phyloP scores from a whole-genome alignment of 2,888 invertebrate genomes.

The Sicus ferrugineus region DNA sequence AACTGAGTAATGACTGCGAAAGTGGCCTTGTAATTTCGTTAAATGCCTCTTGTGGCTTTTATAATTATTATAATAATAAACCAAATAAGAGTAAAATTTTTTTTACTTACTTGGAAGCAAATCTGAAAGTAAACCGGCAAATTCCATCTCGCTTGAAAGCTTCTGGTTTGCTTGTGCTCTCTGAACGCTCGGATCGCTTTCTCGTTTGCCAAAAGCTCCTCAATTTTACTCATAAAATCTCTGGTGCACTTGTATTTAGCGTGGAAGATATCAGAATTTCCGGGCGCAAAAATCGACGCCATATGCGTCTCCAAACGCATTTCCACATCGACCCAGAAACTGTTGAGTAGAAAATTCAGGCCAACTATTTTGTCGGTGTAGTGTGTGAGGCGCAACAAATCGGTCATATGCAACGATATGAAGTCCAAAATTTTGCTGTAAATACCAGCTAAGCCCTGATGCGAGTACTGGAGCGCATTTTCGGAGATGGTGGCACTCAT shows the following conservation, averaged over 20 bases:
- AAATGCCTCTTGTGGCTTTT: too few relatives aligned
- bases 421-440: constrained; percentile 77
- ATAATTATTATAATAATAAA: too few relatives aligned
- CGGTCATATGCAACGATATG: constrained; percentile 74
- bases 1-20: too few relatives aligned
- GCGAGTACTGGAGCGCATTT: constrained; percentile 58
- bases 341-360: constrained; percentile 82
- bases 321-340: constrained; percentile 88
- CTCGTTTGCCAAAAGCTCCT: constrained; percentile 69
- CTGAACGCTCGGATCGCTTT: constrained; percentile 70
- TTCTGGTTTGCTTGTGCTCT: constrained; percentile 75
- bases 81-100: too few relatives aligned
- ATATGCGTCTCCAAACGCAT: constrained; percentile 81
- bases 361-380: constrained; percentile 67
- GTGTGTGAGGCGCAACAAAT: constrained; percentile 67
- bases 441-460: constrained; percentile 67
- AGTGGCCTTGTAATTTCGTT: too few relatives aligned
- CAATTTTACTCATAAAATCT: constrained; percentile 77
- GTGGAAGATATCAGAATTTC: constrained; percentile 89
- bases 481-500: constrained; percentile 73
- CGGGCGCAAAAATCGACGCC: constrained; percentile 87
- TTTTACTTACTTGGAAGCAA: constrained; percentile 79
- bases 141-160: constrained; percentile 88
- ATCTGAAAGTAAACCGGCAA: constrained; percentile 94
- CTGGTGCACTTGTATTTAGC: constrained; percentile 81